These are phyloP conservation scores for Pectinophora gossypiella DNA, from an alignment of 1,140 invertebrate genomes.

Conservation along the genomic window DNA sequence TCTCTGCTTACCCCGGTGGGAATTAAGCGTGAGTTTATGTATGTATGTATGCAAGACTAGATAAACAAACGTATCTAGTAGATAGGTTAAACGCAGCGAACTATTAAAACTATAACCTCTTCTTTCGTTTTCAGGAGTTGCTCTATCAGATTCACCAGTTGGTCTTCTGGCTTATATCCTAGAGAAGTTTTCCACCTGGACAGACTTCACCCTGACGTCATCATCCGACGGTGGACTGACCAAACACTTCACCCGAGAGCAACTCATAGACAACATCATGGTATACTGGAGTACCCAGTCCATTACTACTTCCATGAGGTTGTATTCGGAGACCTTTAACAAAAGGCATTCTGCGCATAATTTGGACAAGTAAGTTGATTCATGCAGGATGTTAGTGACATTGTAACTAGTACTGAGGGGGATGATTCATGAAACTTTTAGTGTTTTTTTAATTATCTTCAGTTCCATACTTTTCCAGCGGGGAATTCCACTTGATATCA, in stretches of 20 bases:
- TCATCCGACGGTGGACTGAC: constrained; percentile 84
- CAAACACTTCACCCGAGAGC: constrained; percentile 78
- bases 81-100: no score
- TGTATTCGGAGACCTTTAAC: constrained; percentile 83
- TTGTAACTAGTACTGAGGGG: no score
- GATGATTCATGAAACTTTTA: no score
- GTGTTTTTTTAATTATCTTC: no score
- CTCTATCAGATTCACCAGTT: constrained; percentile 80
- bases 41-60: no score
- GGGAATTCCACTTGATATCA: no score
- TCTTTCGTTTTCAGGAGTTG: constrained; percentile 64
- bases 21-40: no score
- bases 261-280: constrained; percentile 92
- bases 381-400: no score
- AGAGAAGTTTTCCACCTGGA: constrained; percentile 92
- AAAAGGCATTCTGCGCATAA: constrained; percentile 47
- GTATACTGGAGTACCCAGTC: constrained; percentile 89
- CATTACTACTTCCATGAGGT: constrained; percentile 85
- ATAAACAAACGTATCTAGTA: no score
- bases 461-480: no score
- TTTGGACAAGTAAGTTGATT: constrained; percentile 67
- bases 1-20: no score
- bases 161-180: constrained; percentile 89
- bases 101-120: no score
- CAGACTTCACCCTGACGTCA: constrained; percentile 68